These are phyloP conservation scores for Centropus unirufus DNA, from an alignment of 2,113 vertebrate genomes.

Conservation along the genomic window DNA sequence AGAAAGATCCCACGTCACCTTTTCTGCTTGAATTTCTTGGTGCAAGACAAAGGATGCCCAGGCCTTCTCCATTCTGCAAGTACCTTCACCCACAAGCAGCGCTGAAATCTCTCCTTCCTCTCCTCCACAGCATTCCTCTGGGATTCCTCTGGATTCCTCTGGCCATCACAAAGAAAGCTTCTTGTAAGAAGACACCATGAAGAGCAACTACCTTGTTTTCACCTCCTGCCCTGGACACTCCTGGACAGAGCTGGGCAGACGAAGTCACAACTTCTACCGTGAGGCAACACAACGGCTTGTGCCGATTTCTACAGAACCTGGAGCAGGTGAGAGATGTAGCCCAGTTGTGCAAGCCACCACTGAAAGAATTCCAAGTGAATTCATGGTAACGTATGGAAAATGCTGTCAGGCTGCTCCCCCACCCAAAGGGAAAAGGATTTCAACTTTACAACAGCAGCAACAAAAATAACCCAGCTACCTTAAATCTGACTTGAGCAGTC, in stretches of 20 bases:
- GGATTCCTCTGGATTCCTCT: background rate
- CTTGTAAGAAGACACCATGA: background rate
- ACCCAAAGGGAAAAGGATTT: conserved; percentile 24
- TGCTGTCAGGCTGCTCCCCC: conserved; percentile 16
- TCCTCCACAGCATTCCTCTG: background rate
- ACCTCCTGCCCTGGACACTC: background rate
- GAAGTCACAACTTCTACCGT: background rate
- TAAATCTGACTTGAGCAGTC: conserved; percentile 3
- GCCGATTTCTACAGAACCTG: background rate
- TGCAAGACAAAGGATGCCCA: background rate
- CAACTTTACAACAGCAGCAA: background rate
- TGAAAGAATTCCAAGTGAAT: conserved; percentile 24
- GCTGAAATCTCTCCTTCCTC: background rate
- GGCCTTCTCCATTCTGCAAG: background rate
- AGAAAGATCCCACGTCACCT: background rate
- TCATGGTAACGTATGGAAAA: background rate
- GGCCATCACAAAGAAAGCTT: background rate
- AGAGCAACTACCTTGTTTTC: background rate
- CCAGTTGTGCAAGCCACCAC: background rate
- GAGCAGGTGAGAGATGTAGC: background rate
- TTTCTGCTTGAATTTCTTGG: background rate
- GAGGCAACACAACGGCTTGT: background rate
- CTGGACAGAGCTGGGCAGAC: background rate
- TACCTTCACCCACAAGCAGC: background rate
- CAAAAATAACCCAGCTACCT: conserved; percentile 23